Base-by-base conservation (phyloP, 2,888 invertebrate genomes). In the Lysandra bellargus region DNA sequence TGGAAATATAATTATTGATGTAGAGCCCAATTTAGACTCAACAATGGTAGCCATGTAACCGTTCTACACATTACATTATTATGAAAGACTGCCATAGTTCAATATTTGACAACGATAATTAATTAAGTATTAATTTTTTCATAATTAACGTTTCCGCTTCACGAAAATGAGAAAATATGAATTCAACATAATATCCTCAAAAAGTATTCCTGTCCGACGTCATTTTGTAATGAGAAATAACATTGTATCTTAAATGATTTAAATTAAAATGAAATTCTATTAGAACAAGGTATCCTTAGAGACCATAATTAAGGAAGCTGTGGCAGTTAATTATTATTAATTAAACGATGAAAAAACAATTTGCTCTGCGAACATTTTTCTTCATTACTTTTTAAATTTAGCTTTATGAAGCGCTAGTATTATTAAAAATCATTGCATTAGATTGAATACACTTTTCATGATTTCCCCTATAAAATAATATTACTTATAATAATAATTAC, bases 241-340 rank as follows among this genome's bases (percentile, higher is more conserved):
- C 37, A 69, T 5, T 14, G 69, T 33, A 37, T 69, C 64, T 33
- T 69, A 33, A 33, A 69, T 69, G 33, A 69, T 69, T 37, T 37
- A 17, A 69, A 33, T 69, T 33, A 69, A 33, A 69, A 37, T 5
- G 33, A 37, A 69, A 69, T 37, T 69, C 33, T 17, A 14, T 69
- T 37, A 37, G 14, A 14, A n/a, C 64, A 30, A 33, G 33, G 69
- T 69, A 12, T 30, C 5, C 69, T 33, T 69, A 37, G 69, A 14
- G 33, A 69, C 69, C 69, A 37, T 33, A 69, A 69, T 37, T 69
- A 69, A 69, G 69, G 69, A 69, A 69, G 69, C 69, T 69, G 14
- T 17, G 69, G 69, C 6, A 69, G 69, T 69, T 69, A 69, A 69
- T 69, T 69, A 69, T 69, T 69, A 69, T 17, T 69, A 69, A 69